phyloP scores from a whole-genome alignment of 2,888 invertebrate species.

The Galerucella nymphaeae region DNA sequence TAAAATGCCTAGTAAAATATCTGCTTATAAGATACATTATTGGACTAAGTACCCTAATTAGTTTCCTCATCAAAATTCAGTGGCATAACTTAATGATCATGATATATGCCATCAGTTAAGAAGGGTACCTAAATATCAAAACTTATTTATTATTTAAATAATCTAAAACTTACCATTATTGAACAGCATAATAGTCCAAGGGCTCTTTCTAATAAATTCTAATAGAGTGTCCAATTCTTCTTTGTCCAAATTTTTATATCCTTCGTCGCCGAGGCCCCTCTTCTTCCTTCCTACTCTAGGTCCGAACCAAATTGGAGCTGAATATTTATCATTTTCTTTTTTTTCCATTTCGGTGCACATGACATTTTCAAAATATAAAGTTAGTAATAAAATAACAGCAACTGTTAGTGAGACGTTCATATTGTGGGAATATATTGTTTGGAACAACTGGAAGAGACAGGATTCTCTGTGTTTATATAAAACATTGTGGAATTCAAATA shows the following conservation, averaged over 20 bases:
- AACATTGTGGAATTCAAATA: conserved; percentile 38
- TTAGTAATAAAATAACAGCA: conserved; percentile 30
- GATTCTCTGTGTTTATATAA: conserved; percentile 37
- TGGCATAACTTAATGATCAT: too few relatives aligned
- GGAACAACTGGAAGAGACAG: conserved; percentile 23
- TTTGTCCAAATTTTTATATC: conserved; percentile 37
- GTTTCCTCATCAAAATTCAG: too few relatives aligned
- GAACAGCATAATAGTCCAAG: conserved; percentile 62
- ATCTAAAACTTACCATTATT: conserved; percentile 54
- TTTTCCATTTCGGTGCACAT: conserved; percentile 29
- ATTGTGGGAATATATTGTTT: not conserved
- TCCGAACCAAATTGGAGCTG: conserved; percentile 66
- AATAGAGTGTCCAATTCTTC: conserved; percentile 60
- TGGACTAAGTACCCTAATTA: too few relatives aligned
- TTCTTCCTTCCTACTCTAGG: conserved; percentile 67
- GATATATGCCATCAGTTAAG: too few relatives aligned
- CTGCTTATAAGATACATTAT: too few relatives aligned
- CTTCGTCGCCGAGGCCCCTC: conserved; percentile 58
- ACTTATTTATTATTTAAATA: not conserved
- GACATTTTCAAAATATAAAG: conserved; percentile 34
- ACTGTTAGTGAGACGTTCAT: conserved; percentile 36
- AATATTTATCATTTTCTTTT: conserved; percentile 41
- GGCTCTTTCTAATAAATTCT: conserved; percentile 62
- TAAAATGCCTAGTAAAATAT: too few relatives aligned
- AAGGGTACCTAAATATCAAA: too few relatives aligned